phyloP scores from a whole-genome alignment of 2,113 vertebrate species.

The Capreolus pygargus region DNA sequence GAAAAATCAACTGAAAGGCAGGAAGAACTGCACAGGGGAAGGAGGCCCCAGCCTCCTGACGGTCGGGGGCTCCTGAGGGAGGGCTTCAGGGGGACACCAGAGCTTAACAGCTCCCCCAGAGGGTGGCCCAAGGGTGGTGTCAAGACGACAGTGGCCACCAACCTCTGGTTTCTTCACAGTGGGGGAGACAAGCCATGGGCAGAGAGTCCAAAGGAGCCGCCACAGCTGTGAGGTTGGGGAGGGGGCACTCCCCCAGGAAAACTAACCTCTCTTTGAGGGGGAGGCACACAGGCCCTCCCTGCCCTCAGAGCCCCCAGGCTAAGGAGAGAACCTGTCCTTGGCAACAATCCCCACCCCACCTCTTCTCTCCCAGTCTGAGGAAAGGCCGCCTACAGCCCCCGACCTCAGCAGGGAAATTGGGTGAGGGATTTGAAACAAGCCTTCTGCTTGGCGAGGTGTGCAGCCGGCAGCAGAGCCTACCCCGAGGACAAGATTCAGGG shows the following conservation, averaged over 20 bases:
- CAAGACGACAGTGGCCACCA: background rate
- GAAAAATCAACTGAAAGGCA: background rate
- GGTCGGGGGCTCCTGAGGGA: background rate
- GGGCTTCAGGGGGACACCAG: background rate
- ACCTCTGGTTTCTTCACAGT: background rate
- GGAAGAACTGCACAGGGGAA: background rate
- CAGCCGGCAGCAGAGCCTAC: background rate
- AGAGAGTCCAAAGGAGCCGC: background rate
- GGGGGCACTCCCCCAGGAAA: background rate
- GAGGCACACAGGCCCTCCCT: background rate
- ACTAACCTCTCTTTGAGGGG: background rate
- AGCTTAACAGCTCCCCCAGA: background rate
- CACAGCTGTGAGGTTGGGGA: too few relatives aligned
- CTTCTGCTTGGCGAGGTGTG: too few relatives aligned
- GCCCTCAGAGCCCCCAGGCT: background rate
- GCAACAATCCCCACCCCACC: fast-evolving
- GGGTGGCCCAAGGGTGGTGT: background rate
- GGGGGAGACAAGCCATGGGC: background rate
- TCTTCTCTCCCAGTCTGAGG: background rate
- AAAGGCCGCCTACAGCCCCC: background rate
- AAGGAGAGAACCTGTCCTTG: background rate
- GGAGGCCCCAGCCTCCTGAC: background rate
- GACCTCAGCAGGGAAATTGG: background rate
- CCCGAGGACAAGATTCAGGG: background rate
- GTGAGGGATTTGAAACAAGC: background rate